Evolutionary conservation across 2,888 invertebrate genomes (phyloP).

Genomic region (Ashinkailepas kermadecensis): DNA sequence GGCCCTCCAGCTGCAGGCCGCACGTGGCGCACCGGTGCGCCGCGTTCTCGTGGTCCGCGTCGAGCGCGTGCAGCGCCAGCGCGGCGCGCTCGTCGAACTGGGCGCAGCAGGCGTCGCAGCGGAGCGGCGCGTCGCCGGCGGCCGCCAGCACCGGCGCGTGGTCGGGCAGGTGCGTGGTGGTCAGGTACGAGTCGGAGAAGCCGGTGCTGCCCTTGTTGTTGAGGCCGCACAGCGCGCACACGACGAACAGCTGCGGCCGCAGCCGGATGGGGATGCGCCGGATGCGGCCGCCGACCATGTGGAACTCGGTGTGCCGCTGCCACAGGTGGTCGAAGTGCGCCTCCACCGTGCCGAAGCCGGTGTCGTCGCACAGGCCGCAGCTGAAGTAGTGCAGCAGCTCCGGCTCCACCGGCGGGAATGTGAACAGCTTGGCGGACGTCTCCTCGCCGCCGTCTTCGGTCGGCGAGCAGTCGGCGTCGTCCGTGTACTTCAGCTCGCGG

Average conservation of each 20-base stretch:
- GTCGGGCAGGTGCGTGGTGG: neutral
- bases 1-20: neutral
- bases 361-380: conserved; percentile 16
- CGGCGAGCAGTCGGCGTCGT: neutral
- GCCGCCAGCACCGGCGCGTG: conserved; percentile 2
- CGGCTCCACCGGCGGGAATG: conserved; percentile 6
- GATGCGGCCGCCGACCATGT: conserved; percentile 18
- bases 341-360: neutral
- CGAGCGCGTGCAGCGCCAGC: neutral
- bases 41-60: neutral
- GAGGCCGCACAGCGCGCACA: conserved; percentile 12
- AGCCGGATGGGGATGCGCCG: conserved; percentile 8
- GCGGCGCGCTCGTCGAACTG: neutral
- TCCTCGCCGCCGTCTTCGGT: neutral
- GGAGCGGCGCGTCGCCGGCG: neutral
- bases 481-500: neutral
- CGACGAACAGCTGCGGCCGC: conserved; percentile 22
- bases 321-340: conserved; percentile 9
- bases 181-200: neutral
- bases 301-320: conserved; percentile 5
- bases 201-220: conserved; percentile 15
- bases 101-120: neutral
- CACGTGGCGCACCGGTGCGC: neutral
- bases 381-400: conserved; percentile 15
- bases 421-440: neutral